Evolutionary conservation across 1,140 invertebrate genomes (phyloP), one percentile per base, ranked within the genome.

Genomic region (Diorhabda sublineata): DNA sequence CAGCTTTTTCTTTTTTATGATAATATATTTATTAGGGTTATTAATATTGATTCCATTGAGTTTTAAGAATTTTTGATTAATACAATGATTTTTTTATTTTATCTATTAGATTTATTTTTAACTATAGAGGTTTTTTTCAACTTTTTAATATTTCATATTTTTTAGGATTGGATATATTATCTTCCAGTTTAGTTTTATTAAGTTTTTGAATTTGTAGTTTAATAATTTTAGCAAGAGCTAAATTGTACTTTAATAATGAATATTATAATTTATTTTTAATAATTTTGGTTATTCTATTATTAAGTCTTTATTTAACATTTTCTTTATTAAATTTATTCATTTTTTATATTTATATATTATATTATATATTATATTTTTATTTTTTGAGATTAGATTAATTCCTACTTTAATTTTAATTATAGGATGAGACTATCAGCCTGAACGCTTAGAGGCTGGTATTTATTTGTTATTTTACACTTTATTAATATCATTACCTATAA

Each of bases 301-400:
- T 86, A 72, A 81, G 84, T 77, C 86, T 86, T 81, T 78, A 83
- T 82, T 79, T 83, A 76, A 84, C 83, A 71, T 86, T 88, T 85
- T 80, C 77, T 70, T 73, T 73, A 64, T 78, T 82, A 77, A 85
- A 84, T 83, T 87, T 89, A 87, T 85, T 82, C 0, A 11, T 11
- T 11, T 11, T 11, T 11, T 11, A 11, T n/a, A n/a, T n/a, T n/a
- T n/a, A n/a, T n/a, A n/a, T n/a, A n/a, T n/a, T n/a, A n/a, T n/a
- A n/a, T n/a, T n/a, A n/a, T n/a, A n/a, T n/a, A n/a, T n/a, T n/a
- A n/a, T n/a, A n/a, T n/a, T n/a, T 11, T 11, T 89, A 80, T 86
- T 85, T 85, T 89, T 88, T 87, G 87, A 89, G 71, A 77, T 80
- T 67, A 86, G 84, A 65, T 82, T 89, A 78, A 84, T 90, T 82